Conservation (phyloP, 2,113 vertebrate genomes). For the Podarcis muralis region DNA sequence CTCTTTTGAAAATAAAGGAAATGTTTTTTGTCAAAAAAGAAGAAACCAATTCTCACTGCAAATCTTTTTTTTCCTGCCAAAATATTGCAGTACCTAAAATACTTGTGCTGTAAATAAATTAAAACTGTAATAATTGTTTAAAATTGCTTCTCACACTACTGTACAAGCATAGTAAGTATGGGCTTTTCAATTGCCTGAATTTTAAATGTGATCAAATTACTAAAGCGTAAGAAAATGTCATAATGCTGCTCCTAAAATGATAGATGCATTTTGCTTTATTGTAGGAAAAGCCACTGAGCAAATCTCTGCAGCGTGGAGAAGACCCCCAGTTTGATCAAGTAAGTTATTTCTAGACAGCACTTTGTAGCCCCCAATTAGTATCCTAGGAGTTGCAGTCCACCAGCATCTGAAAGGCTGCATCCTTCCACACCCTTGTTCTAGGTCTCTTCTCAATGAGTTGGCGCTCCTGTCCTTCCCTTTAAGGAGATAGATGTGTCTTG, state of each 20-base stretch:
- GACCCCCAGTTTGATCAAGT: conserved; percentile 99
- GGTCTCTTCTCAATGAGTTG: not conserved
- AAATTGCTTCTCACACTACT: not conserved
- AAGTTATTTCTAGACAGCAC: conserved; percentile 58
- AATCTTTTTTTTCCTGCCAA: not conserved
- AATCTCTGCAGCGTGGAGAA: conserved; percentile 95
- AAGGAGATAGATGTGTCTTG: not conserved
- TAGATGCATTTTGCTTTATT: conserved; percentile 41
- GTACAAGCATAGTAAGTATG: not conserved
- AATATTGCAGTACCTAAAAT: not conserved
- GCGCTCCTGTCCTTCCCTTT: not conserved
- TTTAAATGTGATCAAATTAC: not conserved
- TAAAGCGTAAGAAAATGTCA: not conserved
- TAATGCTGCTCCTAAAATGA: conserved; percentile 30
- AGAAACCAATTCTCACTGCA: not conserved
- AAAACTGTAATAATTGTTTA: not conserved
- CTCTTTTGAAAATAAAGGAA: not conserved
- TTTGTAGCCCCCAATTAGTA: not conserved
- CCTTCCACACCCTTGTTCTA: too few species aligned
- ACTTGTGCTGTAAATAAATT: not conserved
- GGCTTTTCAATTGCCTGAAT: not conserved
- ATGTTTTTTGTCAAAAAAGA: not conserved
- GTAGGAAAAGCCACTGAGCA: conserved; percentile 95
- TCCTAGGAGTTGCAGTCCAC: too few species aligned
- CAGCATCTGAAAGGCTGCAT: too few species aligned